A percentile compares a stretch with the other conserved stretches of the same genome.
Conservation (phyloP, 2,113 vertebrate genomes). For the Acrocephalus arundinaceus region DNA sequence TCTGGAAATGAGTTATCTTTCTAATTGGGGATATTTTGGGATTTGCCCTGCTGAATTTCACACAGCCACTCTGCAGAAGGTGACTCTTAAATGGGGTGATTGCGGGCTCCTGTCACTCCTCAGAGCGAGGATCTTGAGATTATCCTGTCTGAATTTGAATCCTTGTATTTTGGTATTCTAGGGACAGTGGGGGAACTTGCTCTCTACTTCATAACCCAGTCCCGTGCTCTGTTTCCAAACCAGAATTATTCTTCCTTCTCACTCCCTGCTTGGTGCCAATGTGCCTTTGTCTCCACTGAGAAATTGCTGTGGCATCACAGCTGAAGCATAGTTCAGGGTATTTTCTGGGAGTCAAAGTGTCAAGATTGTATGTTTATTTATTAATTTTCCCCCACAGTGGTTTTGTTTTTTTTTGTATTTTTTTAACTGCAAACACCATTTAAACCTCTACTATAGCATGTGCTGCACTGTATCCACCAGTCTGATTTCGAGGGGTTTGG, state of each 20-base stretch:
- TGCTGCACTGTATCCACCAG: background rate
- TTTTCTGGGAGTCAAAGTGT: background rate
- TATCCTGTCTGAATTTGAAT: background rate
- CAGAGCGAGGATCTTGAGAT: background rate
- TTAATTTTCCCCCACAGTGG: background rate
- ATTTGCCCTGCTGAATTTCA: background rate
- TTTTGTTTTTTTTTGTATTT: too few species aligned
- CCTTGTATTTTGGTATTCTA: background rate
- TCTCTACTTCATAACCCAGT: background rate
- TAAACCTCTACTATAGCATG: background rate
- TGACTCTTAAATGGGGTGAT: background rate
- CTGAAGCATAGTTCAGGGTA: background rate
- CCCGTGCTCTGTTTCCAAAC: background rate
- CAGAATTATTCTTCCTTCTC: background rate
- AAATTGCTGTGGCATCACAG: background rate
- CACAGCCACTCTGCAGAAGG: background rate
- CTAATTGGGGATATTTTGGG: conserved; percentile 32
- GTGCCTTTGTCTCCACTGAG: background rate
- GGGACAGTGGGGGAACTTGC: background rate
- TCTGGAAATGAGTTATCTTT: conserved; percentile 37
- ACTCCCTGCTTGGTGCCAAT: background rate
- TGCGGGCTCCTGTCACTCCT: background rate
- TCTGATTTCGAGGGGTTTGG: background rate
- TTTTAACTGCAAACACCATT: background rate
- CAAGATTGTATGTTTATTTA: background rate